phyloP scores from a whole-genome alignment of 2,888 invertebrate species.

The Morpho deidamia region DNA sequence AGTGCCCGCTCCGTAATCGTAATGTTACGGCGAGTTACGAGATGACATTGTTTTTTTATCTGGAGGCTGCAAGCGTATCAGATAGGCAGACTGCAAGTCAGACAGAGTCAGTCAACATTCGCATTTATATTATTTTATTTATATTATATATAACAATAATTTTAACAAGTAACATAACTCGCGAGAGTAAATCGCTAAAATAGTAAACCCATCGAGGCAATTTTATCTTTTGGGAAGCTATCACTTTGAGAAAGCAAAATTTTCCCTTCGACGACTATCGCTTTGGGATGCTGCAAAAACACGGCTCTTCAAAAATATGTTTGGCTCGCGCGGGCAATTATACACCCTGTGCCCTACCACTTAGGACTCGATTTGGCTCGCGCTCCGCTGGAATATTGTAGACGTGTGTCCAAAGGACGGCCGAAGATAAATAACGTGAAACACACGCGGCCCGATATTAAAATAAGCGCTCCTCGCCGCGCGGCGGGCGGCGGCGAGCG shows the following conservation, averaged over 20 bases:
- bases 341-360: background rate
- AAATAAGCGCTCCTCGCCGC: constrained; percentile 7
- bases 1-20: too few species aligned
- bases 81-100: too few species aligned
- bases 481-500: background rate
- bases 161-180: too few species aligned
- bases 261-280: constrained; percentile 2
- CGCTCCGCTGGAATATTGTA: background rate
- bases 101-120: too few species aligned
- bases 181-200: too few species aligned
- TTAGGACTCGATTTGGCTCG: background rate
- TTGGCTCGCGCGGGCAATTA: background rate
- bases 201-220: background rate
- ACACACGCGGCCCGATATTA: constrained; percentile 3
- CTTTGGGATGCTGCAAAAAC: constrained; percentile 7
- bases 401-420: background rate
- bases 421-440: constrained; percentile 8
- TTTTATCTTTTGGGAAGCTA: background rate
- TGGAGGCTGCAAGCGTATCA: too few species aligned
- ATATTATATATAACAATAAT: too few species aligned
- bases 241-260: background rate
- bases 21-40: too few species aligned
- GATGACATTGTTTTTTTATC: too few species aligned
- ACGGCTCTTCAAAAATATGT: background rate
- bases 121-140: too few species aligned